Conservation (phyloP, 2,888 invertebrate genomes). For the Digitonthophagus gazella region DNA sequence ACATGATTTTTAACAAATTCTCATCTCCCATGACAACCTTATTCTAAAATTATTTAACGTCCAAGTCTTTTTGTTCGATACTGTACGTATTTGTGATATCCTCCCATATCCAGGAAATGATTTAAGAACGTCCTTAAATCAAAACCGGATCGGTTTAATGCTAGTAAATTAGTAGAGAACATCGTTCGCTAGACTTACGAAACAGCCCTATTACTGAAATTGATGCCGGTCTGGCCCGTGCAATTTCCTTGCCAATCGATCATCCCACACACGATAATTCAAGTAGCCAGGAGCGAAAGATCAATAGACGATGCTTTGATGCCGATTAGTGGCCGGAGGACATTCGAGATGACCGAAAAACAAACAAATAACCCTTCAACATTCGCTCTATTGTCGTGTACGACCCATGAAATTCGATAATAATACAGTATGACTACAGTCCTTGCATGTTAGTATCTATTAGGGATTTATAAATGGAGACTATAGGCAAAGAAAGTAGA, state of each 20-base stretch:
- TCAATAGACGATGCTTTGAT: conserved; percentile 10
- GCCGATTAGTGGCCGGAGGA: conserved; percentile 4
- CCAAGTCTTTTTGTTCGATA: background rate
- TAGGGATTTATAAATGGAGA: too few species aligned
- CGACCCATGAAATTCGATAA: conserved; percentile 11
- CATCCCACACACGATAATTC: conserved; percentile 21
- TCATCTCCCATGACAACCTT: too few species aligned
- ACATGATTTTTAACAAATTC: too few species aligned
- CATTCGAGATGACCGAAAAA: background rate
- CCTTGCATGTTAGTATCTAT: too few species aligned
- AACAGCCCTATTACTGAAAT: background rate
- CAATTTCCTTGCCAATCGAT: conserved; percentile 20
- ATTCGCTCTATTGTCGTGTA: conserved; percentile 6
- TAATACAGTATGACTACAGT: conserved; percentile 4
- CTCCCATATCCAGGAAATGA: background rate
- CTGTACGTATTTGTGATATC: too few species aligned
- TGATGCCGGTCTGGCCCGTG: background rate
- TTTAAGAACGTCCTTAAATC: background rate
- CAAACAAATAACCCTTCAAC: background rate
- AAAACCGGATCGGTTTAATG: conserved; percentile 8
- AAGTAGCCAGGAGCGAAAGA: conserved; percentile 21
- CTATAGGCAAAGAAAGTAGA: too few species aligned
- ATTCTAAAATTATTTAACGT: background rate
- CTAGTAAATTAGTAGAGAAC: background rate
- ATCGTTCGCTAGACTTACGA: conserved; percentile 1